A percentile compares a stretch with the other conserved stretches of the same genome.
phyloP scores from a whole-genome alignment of 35 echinoderm and acorn worm genomes.

The Anneissia japonica region DNA sequence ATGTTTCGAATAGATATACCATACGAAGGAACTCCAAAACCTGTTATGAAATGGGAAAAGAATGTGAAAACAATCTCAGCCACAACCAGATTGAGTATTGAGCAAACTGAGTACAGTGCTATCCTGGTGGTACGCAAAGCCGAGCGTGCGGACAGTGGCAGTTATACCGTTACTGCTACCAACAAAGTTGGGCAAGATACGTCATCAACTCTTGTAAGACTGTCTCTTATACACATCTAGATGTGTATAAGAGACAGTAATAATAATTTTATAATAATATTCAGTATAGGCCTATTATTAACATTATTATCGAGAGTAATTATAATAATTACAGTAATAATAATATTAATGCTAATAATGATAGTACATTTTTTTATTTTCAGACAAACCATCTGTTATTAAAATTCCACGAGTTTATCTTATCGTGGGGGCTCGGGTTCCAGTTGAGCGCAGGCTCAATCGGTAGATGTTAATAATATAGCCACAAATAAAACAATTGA shows the following conservation, averaged over 20 bases:
- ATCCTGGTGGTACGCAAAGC: conserved; percentile 55
- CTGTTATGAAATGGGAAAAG: conserved; percentile 76
- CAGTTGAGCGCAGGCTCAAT: too few species aligned
- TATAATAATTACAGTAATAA: neutral
- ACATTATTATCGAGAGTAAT: too few species aligned
- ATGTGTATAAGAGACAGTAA: too few species aligned
- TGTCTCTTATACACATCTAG: too few species aligned
- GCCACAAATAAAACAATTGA: too few species aligned
- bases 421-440: too few species aligned
- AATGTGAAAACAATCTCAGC: conserved; percentile 29
- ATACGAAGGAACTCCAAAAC: conserved; percentile 72
- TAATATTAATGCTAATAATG: neutral
- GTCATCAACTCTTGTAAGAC: conserved; percentile 56
- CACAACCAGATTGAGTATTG: conserved; percentile 51
- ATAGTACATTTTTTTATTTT: neutral
- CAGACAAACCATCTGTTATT: conserved; percentile 68
- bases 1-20: conserved; percentile 79
- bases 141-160: conserved; percentile 71
- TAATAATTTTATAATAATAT: too few species aligned
- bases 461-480: too few species aligned
- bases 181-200: conserved; percentile 89
- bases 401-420: conserved; percentile 67
- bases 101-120: conserved; percentile 53
- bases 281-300: too few species aligned
- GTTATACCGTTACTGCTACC: conserved; percentile 67